These are phyloP conservation scores for Platichthys stellatus DNA, from an alignment of 2,113 vertebrate species.

Conservation along the genomic window DNA sequence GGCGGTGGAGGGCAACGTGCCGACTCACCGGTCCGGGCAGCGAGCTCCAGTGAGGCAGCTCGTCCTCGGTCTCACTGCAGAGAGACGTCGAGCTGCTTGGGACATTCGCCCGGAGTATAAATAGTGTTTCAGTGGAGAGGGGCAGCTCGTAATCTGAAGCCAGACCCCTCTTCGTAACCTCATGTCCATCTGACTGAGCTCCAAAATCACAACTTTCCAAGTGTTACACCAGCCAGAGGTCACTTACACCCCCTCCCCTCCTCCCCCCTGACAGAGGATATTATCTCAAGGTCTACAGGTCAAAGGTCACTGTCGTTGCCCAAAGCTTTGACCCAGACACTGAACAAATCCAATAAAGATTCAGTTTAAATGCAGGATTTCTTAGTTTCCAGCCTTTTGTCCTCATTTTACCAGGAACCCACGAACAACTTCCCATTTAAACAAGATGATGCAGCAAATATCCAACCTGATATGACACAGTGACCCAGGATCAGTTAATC, in stretches of 20 bases:
- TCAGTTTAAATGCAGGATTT: background rate
- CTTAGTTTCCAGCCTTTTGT: background rate
- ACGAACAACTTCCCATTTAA: conserved; percentile 11
- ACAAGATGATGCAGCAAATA: background rate
- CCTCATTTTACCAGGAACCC: background rate
- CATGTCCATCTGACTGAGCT: conserved; percentile 27
- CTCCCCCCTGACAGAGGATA: no score
- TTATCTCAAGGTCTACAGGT: background rate
- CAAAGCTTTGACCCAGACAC: background rate
- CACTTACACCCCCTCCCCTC: background rate
- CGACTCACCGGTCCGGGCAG: conserved; percentile 51
- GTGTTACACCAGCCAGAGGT: conserved; percentile 5
- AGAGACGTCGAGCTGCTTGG: conserved; percentile 45
- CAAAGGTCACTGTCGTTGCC: background rate
- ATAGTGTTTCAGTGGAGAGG: conserved; percentile 61
- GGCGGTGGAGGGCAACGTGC: conserved; percentile 1
- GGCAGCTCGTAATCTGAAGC: conserved; percentile 60
- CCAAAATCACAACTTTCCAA: conserved; percentile 19
- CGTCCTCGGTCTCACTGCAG: background rate
- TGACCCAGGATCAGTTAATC: background rate
- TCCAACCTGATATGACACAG: no score
- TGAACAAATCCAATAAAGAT: background rate
- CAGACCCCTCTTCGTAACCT: conserved; percentile 20
- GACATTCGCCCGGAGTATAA: conserved; percentile 59
- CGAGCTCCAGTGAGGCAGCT: conserved; percentile 23